phyloP scores from a whole-genome alignment of 2,113 vertebrate species.

The Proteles cristata region DNA sequence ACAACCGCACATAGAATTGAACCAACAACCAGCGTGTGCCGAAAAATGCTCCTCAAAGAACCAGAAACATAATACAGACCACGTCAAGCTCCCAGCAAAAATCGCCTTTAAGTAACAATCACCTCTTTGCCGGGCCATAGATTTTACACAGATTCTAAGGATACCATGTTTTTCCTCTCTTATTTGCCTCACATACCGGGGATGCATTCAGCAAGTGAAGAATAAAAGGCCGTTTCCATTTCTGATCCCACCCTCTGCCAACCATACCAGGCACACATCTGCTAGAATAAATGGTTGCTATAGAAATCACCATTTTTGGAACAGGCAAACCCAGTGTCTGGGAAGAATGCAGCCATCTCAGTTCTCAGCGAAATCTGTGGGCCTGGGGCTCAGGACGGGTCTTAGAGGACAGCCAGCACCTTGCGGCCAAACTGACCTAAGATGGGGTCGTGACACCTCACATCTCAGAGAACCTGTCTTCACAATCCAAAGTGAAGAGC shows the following conservation, averaged over 20 bases:
- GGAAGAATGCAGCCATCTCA: constrained; percentile 75
- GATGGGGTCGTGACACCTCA: not conserved
- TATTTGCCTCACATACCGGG: constrained; percentile 49
- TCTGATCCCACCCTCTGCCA: constrained; percentile 79
- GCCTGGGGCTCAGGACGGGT: not conserved
- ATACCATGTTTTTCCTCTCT: constrained; percentile 41
- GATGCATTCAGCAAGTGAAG: constrained; percentile 67
- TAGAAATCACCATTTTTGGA: constrained; percentile 84
- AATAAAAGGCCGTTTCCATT: constrained; percentile 82
- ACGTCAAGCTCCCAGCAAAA: constrained; percentile 9
- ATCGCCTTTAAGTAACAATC: not conserved
- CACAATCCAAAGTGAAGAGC: not conserved
- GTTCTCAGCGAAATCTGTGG: constrained; percentile 62
- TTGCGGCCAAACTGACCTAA: not conserved
- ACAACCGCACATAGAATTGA: not conserved
- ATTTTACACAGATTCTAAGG: not conserved
- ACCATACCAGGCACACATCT: constrained; percentile 83
- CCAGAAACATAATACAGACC: constrained; percentile 1
- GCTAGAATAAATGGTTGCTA: constrained; percentile 81
- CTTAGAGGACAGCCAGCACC: not conserved
- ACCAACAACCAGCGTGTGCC: constrained; percentile 59
- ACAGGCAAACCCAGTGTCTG: constrained; percentile 77
- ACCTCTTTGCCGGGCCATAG: constrained; percentile 4
- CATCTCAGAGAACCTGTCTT: not conserved
- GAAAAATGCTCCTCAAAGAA: not conserved